Evolutionary conservation across 1,140 invertebrate species (phyloP).

Genomic region (Thalassaphorura encarpata): DNA sequence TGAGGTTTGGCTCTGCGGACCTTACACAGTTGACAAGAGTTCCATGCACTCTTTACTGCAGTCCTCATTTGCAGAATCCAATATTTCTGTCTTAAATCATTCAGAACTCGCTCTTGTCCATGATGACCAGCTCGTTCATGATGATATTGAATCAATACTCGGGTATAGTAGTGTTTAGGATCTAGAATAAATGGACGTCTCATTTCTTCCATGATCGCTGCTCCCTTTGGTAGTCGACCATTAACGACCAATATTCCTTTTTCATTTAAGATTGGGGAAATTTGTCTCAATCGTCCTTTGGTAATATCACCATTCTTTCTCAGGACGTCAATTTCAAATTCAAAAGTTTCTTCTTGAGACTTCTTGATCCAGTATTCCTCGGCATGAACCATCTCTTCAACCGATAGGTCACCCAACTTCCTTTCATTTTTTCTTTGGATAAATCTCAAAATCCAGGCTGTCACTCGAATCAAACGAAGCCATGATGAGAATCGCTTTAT

Average conservation of each 20-base stretch:
- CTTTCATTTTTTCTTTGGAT: neutral
- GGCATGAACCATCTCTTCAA: neutral
- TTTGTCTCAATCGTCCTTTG: slow-evolving; percentile 36
- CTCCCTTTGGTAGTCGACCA: slow-evolving; percentile 11
- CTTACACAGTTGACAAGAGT: slow-evolving; percentile 13
- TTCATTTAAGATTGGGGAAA: slow-evolving; percentile 28
- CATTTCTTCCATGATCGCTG: neutral
- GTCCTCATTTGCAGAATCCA: slow-evolving; percentile 11
- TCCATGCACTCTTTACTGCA: slow-evolving; percentile 7
- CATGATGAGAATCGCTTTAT: neutral
- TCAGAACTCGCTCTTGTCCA: slow-evolving; percentile 5
- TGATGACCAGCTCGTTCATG: slow-evolving; percentile 8
- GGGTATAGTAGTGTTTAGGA: neutral
- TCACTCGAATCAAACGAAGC: neutral
- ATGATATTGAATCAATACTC: slow-evolving; percentile 1
- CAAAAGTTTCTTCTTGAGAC: slow-evolving; percentile 3
- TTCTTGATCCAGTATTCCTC: neutral
- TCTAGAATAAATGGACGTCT: slow-evolving; percentile 16
- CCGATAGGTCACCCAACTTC: neutral
- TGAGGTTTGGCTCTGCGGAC: neutral
- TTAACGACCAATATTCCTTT: slow-evolving; percentile 8
- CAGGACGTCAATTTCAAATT: neutral
- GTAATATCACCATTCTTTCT: neutral
- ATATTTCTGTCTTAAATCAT: slow-evolving; percentile 12
- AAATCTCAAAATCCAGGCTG: neutral